Conservation (phyloP, 2,797 vertebrate genomes). For the Schizopygopsis malacanthus region DNA sequence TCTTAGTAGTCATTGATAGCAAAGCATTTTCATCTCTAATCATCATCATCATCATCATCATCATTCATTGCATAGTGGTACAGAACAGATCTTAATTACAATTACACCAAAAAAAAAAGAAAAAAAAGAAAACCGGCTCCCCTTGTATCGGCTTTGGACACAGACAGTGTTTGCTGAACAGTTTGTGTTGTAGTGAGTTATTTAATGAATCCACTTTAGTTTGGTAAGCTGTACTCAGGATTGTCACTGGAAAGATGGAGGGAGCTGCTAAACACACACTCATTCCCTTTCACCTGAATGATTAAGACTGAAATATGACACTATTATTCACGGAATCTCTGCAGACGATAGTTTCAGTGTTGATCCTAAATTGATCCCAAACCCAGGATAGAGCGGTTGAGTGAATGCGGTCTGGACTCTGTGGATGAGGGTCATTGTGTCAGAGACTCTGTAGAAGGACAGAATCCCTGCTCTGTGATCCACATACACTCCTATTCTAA, state of each 20-base stretch:
- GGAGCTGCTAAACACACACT: background rate
- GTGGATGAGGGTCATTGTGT: too few species aligned
- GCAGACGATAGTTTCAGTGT: background rate
- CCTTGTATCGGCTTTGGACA: background rate
- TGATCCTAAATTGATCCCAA: background rate
- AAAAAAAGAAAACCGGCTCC: background rate
- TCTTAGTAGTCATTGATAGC: background rate
- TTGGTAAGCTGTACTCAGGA: background rate
- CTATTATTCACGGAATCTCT: background rate
- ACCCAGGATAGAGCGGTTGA: background rate
- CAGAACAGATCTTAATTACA: background rate
- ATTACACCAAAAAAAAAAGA: background rate
- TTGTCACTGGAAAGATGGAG: background rate
- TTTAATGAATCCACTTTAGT: background rate
- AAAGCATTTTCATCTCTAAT: background rate
- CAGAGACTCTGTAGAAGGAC: too few species aligned
- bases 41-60: too few species aligned
- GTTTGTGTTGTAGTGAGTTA: background rate
- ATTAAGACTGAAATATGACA: background rate
- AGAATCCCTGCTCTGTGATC: too few species aligned
- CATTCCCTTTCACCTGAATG: background rate
- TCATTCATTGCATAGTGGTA: background rate
- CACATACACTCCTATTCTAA: too few species aligned
- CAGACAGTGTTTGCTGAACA: background rate
- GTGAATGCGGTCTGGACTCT: background rate